Percentiles rank a stretch among this genome's conserved stretches.
These are phyloP conservation scores for Hedychridium roseum DNA, from an alignment of 2,888 invertebrate genomes.

Conservation along the genomic window DNA sequence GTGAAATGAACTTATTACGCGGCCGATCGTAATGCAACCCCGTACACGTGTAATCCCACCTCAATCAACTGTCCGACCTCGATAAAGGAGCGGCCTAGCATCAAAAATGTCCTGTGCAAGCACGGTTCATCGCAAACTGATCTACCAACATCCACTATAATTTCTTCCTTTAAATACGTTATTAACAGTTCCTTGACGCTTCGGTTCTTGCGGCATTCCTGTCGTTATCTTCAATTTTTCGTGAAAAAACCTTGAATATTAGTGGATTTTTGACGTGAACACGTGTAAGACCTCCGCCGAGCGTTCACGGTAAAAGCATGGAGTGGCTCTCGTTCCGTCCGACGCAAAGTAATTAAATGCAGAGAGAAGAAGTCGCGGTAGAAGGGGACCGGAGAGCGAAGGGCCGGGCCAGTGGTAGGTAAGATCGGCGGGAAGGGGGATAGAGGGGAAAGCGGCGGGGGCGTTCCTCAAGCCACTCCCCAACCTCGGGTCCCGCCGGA, in stretches of 20 bases:
- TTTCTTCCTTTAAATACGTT: too few relatives aligned
- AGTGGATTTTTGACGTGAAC: neutral
- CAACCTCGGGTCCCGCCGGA: constrained; percentile 38
- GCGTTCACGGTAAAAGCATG: too few relatives aligned
- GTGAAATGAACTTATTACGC: constrained; percentile 32
- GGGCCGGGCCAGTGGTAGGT: constrained; percentile 27
- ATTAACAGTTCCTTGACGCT: too few relatives aligned
- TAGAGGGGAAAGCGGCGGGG: constrained; percentile 48
- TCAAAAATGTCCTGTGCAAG: too few relatives aligned
- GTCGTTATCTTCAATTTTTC: too few relatives aligned
- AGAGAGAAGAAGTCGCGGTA: constrained; percentile 27
- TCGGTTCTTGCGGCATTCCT: too few relatives aligned
- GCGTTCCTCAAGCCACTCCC: constrained; percentile 60
- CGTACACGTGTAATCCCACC: constrained; percentile 13
- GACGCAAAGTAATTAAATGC: constrained; percentile 55
- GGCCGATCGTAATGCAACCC: constrained; percentile 16
- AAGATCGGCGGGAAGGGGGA: constrained; percentile 7
- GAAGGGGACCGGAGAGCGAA: constrained; percentile 26
- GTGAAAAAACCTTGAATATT: too few relatives aligned
- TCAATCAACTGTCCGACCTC: constrained; percentile 37
- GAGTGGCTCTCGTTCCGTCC: constrained; percentile 17
- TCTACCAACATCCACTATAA: too few relatives aligned
- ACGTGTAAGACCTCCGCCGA: neutral
- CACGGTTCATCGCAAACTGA: too few relatives aligned
- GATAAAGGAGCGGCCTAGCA: constrained; percentile 23